phyloP scores from a whole-genome alignment of 1,140 invertebrate species.

The Drosophila leontia region DNA sequence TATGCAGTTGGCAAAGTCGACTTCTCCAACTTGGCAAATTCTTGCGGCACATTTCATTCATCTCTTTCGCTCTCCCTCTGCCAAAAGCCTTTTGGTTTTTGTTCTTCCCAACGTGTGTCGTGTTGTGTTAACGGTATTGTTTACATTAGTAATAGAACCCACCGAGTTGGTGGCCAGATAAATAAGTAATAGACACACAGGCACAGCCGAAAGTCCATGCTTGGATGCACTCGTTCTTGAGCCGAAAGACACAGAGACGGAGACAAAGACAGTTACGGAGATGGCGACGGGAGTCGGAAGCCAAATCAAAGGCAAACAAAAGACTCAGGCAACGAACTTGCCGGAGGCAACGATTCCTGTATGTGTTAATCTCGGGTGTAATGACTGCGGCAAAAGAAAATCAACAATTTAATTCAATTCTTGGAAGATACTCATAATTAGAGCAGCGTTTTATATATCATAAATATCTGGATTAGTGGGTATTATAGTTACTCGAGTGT shows the following conservation, averaged over 20 bases:
- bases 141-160: constrained; percentile 79
- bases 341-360: constrained; percentile 33
- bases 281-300: constrained; percentile 26
- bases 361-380: constrained; percentile 27
- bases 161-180: constrained; percentile 66
- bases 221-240: constrained; percentile 47
- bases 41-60: constrained; percentile 65
- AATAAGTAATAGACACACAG: constrained; percentile 70
- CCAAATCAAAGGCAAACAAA: constrained; percentile 53
- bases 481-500: constrained; percentile 4
- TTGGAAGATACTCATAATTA: constrained; percentile 20
- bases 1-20: constrained; percentile 52
- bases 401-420: constrained; percentile 41
- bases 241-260: constrained; percentile 34
- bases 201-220: constrained; percentile 56
- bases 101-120: constrained; percentile 34
- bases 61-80: constrained; percentile 9
- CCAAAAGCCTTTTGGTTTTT: constrained; percentile 19
- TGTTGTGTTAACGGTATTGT: constrained; percentile 79
- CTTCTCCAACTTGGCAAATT: constrained; percentile 48
- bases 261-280: constrained; percentile 13
- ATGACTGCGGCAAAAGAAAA: constrained; percentile 19
- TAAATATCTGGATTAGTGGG: constrained; percentile 6
- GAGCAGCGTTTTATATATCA: constrained; percentile 9
- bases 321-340: constrained; percentile 77